Evolutionary conservation across 37 sponge, comb jelly and placozoan species (phyloP), one percentile per base, ranked within the genome.

Genomic region (Beroe ovata): DNA sequence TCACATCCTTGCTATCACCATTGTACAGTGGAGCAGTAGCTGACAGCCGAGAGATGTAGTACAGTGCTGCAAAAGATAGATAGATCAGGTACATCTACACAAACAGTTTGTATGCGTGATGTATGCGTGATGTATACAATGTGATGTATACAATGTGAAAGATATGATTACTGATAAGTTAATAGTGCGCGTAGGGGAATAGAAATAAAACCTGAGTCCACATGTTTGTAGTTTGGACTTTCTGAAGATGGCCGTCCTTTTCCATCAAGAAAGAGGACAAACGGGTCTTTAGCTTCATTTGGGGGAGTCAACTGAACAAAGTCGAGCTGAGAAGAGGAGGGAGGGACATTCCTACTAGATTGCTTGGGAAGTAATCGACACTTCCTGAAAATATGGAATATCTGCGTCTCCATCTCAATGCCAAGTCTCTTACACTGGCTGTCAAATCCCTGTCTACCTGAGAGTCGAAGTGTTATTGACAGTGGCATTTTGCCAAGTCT

Each of bases 341-440:
- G 54, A 11, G 54, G 11, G 6, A 11, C 54, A 30, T 30, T 30
- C 2, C 69, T 25, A 14, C 32, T 29, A 37, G 2, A 6, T 16
- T 66, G 69, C 47, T 39, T 42, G 54, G 42, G 42, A 23, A 77
- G 84, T 28, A 77, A 26, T 0, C 84, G 42, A 40, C 84, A 77
- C 84, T 77, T 77, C 21, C 84, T 77, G 28, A 77, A 77, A 36
- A 77, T 77, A 54, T 77, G 84, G 84, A 42, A 77, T 77, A 77
- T 77, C 38, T 77, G 84, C n/a, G 84, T 77, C 54, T 77, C 84
- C 84, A 77, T 77, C 22, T 77, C 84, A 4, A 77, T 30, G 38
- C 54, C 54, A 2, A 77, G 84, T 42, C 54, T 77, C 84, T 42
- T 77, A 54, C 84, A 77, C 54, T 77, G 84, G 32, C 34, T 34